These are phyloP conservation scores for Mirza zaza DNA, from an alignment of 2,113 vertebrate genomes.

Conservation along the genomic window DNA sequence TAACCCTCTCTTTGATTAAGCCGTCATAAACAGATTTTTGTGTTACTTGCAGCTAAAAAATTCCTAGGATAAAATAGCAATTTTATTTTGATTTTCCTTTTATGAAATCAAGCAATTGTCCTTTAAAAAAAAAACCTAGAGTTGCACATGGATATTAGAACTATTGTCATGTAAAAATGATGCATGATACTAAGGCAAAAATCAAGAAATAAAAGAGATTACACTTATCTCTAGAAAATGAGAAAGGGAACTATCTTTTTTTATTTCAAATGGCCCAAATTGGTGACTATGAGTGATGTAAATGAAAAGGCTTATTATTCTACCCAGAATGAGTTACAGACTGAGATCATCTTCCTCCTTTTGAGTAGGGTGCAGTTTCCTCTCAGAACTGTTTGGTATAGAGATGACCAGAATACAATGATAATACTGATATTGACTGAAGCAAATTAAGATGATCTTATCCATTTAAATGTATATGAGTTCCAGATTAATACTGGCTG, in stretches of 20 bases:
- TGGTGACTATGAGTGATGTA: neutral
- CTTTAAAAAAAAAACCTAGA: neutral
- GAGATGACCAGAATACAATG: neutral
- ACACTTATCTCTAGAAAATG: neutral
- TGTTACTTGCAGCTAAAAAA: neutral
- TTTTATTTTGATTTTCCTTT: slow-evolving; percentile 8
- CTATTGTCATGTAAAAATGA: neutral
- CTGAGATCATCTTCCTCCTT: neutral
- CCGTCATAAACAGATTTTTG: neutral
- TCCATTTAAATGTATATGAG: neutral
- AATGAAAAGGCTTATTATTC: neutral
- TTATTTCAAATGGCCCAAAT: neutral
- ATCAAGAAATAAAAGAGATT: neutral
- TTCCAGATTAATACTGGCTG: neutral
- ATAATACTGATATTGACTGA: neutral
- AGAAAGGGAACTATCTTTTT: neutral
- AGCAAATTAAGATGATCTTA: neutral
- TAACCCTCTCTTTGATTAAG: neutral
- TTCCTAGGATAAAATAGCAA: neutral
- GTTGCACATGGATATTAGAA: neutral
- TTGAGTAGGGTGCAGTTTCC: neutral
- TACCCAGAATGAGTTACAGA: neutral
- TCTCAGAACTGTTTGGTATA: neutral
- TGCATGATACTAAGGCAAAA: neutral
- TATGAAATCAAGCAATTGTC: slow-evolving; percentile 16